These are phyloP conservation scores for Bugulina stolonifera DNA, from an alignment of 2,888 invertebrate genomes.

Conservation along the genomic window DNA sequence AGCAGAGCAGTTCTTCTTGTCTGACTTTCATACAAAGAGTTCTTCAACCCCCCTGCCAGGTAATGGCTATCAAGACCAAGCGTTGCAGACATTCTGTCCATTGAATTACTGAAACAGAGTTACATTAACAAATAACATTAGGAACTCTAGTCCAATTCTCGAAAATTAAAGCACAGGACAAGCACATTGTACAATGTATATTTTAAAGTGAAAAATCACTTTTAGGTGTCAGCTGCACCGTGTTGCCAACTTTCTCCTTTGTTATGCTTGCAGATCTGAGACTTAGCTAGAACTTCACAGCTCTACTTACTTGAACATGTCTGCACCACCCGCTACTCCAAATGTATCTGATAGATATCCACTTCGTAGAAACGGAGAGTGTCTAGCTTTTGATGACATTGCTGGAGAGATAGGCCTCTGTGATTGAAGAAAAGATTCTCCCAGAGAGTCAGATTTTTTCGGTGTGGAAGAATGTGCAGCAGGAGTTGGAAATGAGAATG, in stretches of 20 bases:
- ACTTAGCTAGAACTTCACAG: too few relatives aligned
- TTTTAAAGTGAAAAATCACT: too few relatives aligned
- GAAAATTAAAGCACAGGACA: too few relatives aligned
- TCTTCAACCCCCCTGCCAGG: not conserved
- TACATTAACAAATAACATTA: too few relatives aligned
- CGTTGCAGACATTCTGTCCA: not conserved
- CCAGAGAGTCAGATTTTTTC: not conserved
- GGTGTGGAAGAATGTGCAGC: not conserved
- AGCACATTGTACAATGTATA: too few relatives aligned
- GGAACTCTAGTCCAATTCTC: too few relatives aligned
- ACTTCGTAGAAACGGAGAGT: not conserved
- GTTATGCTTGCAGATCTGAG: too few relatives aligned
- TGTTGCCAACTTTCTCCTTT: too few relatives aligned
- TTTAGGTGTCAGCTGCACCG: too few relatives aligned
- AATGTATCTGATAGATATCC: not conserved
- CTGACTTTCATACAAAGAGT: slow-evolving; percentile 44
- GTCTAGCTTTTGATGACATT: slow-evolving; percentile 5
- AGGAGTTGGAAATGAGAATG: too few relatives aligned
- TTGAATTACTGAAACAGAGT: not conserved
- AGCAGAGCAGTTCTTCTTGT: slow-evolving; percentile 40
- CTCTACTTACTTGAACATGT: not conserved
- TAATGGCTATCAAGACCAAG: not conserved
- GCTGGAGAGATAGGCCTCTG: not conserved
- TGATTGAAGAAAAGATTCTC: not conserved
- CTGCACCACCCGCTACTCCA: not conserved